Conservation (phyloP, 2,113 vertebrate species). For the Syngnathus floridae region DNA sequence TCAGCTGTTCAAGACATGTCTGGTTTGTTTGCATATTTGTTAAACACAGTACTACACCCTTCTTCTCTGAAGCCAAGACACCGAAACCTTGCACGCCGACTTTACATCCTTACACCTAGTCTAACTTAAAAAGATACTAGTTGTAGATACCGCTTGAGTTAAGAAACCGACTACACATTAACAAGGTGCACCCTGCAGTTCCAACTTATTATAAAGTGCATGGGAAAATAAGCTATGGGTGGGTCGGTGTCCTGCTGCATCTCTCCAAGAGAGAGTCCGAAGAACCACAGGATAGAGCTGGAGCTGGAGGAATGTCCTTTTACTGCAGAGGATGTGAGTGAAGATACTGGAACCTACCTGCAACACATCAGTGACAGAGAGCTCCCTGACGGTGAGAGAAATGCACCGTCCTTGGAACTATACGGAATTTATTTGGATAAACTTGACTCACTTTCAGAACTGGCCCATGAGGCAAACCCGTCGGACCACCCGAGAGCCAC, state of each 20-base stretch:
- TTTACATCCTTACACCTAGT: not conserved
- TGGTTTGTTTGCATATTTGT: slow-evolving; percentile 10
- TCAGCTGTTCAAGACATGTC: slow-evolving; percentile 33
- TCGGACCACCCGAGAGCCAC: slow-evolving; percentile 93
- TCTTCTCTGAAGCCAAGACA: slow-evolving; percentile 1
- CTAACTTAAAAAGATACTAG: not conserved
- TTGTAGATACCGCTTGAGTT: not conserved
- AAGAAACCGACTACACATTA: too few relatives aligned
- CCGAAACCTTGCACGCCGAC: not conserved
- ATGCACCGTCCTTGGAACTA: too few relatives aligned
- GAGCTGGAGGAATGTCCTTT: slow-evolving; percentile 73
- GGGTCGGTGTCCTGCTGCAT: slow-evolving; percentile 87
- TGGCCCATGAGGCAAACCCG: slow-evolving; percentile 89
- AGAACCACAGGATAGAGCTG: slow-evolving; percentile 63
- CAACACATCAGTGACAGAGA: slow-evolving; percentile 94
- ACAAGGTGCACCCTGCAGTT: not conserved
- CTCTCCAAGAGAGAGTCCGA: slow-evolving; percentile 84
- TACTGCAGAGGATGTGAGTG: slow-evolving; percentile 73
- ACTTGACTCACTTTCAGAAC: slow-evolving; percentile 67
- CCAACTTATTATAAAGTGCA: slow-evolving; percentile 22
- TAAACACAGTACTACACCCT: slow-evolving; percentile 1
- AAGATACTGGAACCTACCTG: slow-evolving; percentile 84
- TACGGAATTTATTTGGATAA: not conserved
- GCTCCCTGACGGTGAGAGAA: slow-evolving; percentile 81
- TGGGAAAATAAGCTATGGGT: slow-evolving; percentile 71